Percentiles rank a stretch among this genome's conserved stretches.
These are phyloP conservation scores for Protonemura montana DNA, from an alignment of 2,888 invertebrate species.

Conservation along the genomic window DNA sequence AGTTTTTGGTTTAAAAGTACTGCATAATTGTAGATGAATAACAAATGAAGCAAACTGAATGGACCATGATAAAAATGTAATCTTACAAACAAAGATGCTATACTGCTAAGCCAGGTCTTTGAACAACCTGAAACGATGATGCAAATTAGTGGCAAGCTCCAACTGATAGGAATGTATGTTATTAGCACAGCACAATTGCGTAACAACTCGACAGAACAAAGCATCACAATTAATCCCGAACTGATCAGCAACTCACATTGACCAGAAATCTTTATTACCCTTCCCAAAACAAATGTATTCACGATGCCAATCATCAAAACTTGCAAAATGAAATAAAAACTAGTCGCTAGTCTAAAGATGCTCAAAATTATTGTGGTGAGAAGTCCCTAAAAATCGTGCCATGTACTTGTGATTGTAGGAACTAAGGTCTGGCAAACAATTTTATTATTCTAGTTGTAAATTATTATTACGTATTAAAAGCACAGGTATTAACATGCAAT, in stretches of 20 bases:
- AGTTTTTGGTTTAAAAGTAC: too few relatives aligned
- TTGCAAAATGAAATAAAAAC: neutral
- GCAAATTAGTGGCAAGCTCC: neutral
- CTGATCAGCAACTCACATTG: neutral
- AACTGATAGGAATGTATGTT: neutral
- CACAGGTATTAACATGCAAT: neutral
- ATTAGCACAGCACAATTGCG: neutral
- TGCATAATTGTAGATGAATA: too few relatives aligned
- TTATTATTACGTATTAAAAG: neutral
- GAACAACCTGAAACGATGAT: neutral
- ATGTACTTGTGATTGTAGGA: neutral
- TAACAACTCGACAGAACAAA: neutral
- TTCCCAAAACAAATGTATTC: neutral
- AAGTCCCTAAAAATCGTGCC: neutral
- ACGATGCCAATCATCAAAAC: neutral
- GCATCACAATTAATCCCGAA: neutral
- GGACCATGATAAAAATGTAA: too few relatives aligned
- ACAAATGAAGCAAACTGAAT: too few relatives aligned
- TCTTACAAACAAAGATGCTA: too few relatives aligned
- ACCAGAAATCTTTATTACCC: neutral
- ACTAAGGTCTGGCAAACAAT: neutral
- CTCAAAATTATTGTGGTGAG: neutral
- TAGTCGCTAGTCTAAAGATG: neutral
- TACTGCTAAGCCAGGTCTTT: too few relatives aligned
- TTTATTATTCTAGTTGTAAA: neutral